These are phyloP conservation scores for Tapera naevia DNA, from an alignment of 2,797 vertebrate species.

Conservation along the genomic window DNA sequence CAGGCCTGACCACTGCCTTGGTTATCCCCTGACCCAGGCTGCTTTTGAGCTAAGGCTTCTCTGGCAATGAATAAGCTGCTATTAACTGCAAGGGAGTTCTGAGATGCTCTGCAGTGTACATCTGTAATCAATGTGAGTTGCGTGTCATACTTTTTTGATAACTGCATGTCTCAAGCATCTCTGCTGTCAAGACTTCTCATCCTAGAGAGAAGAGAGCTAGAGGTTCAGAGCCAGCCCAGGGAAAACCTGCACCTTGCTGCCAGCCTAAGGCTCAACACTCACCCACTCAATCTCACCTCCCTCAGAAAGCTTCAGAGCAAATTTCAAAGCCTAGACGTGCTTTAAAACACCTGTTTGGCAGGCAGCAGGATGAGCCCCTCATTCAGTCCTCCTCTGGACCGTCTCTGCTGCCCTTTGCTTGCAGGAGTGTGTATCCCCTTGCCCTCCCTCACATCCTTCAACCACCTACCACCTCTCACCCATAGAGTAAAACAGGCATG, in stretches of 20 bases:
- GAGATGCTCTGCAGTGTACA: not conserved
- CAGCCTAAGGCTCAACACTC: not conserved
- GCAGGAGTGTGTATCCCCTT: not conserved
- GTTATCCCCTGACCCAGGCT: not conserved
- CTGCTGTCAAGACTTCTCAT: not conserved
- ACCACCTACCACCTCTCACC: not conserved
- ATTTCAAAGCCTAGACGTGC: not conserved
- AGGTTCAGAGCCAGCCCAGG: not conserved
- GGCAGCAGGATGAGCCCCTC: not conserved
- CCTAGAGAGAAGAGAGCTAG: not conserved
- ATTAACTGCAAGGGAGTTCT: not conserved
- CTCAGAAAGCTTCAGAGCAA: not conserved
- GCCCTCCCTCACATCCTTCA: not conserved
- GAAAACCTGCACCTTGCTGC: not conserved
- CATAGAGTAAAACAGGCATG: not conserved
- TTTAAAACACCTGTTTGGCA: not conserved
- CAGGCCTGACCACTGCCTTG: not conserved
- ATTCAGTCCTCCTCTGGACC: not conserved
- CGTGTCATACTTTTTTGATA: not conserved
- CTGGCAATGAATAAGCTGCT: not conserved
- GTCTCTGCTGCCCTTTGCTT: not conserved
- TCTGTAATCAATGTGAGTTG: not conserved
- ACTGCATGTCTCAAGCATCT: not conserved
- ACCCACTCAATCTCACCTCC: slow-evolving; percentile 31
- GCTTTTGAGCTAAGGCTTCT: not conserved